Conservation (phyloP, 2,113 vertebrate species). For the Tachysurus fulvidraco region DNA sequence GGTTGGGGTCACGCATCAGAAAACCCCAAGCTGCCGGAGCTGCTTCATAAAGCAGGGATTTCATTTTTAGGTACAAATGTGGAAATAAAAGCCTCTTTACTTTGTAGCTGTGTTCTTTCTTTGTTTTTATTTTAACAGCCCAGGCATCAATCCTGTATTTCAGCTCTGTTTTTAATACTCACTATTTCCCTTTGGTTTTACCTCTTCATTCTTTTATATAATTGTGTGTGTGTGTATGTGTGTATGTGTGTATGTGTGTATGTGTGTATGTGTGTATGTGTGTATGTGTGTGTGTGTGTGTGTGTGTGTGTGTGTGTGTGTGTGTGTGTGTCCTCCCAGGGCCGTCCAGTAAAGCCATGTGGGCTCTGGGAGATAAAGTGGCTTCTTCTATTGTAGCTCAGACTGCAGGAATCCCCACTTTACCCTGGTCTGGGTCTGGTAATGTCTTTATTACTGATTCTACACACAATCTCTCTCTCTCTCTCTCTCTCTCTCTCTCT, state of each 20-base stretch:
- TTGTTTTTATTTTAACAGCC: background rate
- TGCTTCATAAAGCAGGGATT: constrained; percentile 85
- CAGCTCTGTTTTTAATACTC: too few relatives aligned
- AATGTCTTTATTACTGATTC: constrained; percentile 50
- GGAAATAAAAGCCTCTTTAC: background rate
- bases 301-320: constrained; percentile 1
- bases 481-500: too few relatives aligned
- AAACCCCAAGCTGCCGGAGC: constrained; percentile 94
- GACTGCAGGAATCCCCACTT: constrained; percentile 86
- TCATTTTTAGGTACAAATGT: constrained; percentile 84
- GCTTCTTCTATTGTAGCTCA: constrained; percentile 97
- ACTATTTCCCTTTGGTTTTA: too few relatives aligned
- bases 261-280: too few relatives aligned
- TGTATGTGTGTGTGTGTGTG: too few relatives aligned
- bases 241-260: too few relatives aligned
- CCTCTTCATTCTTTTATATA: background rate
- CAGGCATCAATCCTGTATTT: background rate
- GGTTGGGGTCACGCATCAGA: constrained; percentile 98
- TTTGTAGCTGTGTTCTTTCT: background rate
- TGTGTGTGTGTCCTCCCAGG: constrained; percentile 69
- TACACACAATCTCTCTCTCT: too few relatives aligned
- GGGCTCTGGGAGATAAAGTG: constrained; percentile 94
- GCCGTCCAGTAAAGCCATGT: constrained; percentile 94
- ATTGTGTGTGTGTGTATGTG: too few relatives aligned
- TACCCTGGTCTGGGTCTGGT: constrained; percentile 95